phyloP scores from a whole-genome alignment of 2,888 invertebrate species.

The Megastigmus dorsalis region DNA sequence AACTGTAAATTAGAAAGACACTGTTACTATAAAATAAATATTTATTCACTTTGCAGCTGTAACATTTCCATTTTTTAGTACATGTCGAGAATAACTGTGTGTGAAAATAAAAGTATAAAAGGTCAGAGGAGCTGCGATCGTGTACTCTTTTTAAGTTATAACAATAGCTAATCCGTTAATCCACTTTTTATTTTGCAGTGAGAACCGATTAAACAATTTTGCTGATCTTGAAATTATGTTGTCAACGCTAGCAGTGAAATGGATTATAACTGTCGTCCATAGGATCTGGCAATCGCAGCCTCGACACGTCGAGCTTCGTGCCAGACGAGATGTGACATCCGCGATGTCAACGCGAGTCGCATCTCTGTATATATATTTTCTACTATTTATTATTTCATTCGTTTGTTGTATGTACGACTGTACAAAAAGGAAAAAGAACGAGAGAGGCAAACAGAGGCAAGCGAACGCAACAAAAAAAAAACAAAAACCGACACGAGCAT shows the following conservation, averaged over 20 bases:
- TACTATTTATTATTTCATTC: constrained; percentile 29
- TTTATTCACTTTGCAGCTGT: neutral
- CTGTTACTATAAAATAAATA: no score
- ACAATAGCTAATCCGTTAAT: neutral
- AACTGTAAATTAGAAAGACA: no score
- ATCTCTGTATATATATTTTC: constrained; percentile 30
- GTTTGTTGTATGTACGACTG: neutral
- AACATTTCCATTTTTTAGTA: neutral
- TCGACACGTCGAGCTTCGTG: constrained; percentile 16
- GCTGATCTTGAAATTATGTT: constrained; percentile 38
- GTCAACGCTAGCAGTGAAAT: constrained; percentile 27
- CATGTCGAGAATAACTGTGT: neutral
- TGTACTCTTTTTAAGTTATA: neutral
- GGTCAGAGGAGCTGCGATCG: neutral
- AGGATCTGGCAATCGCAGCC: constrained; percentile 19
- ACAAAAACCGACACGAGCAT: constrained; percentile 29
- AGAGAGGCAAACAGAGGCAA: no score
- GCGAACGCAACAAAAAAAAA: no score
- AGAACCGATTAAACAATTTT: constrained; percentile 17
- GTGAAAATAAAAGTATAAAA: neutral
- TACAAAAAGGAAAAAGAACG: constrained; percentile 10
- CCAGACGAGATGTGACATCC: constrained; percentile 58
- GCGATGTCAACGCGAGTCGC: constrained; percentile 56
- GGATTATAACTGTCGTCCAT: constrained; percentile 39
- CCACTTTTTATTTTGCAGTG: neutral